Conservation (phyloP, 2,797 vertebrate genomes). For the Mus spretus region DNA sequence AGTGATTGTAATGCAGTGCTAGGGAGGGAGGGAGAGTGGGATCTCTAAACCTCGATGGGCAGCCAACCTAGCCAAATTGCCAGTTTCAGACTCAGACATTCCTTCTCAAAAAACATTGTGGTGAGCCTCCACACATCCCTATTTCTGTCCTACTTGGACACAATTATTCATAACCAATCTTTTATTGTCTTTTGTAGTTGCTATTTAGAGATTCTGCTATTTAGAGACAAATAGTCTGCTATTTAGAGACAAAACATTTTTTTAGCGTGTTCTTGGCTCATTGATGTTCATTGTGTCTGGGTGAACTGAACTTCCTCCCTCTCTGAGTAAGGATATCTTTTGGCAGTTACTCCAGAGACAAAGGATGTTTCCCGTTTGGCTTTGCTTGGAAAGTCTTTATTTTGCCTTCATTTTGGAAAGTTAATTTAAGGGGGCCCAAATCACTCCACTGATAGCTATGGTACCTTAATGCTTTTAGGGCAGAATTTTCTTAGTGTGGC, state of each 20-base stretch:
- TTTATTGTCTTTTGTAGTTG: conserved; percentile 33
- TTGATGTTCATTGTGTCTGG: background rate
- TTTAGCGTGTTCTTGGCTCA: background rate
- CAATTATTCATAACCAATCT: background rate
- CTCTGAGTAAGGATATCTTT: background rate
- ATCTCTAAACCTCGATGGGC: no score
- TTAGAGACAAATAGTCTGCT: no score
- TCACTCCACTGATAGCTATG: background rate
- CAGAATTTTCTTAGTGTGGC: background rate
- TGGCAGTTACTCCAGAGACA: background rate
- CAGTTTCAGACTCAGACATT: background rate
- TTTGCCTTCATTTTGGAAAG: conserved; percentile 53
- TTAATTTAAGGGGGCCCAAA: conserved; percentile 4
- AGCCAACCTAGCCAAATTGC: no score
- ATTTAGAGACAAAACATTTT: background rate
- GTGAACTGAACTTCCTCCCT: background rate
- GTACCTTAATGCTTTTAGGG: background rate
- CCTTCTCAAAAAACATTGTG: background rate
- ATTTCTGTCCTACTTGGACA: background rate
- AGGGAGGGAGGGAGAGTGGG: background rate
- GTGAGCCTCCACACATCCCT: no score
- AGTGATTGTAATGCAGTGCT: background rate
- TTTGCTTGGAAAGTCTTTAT: conserved; percentile 1
- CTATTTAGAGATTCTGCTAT: background rate
- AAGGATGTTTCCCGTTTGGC: background rate